These are phyloP conservation scores for Euspilapteryx auroguttella DNA, from an alignment of 2,888 invertebrate species.

Conservation along the genomic window DNA sequence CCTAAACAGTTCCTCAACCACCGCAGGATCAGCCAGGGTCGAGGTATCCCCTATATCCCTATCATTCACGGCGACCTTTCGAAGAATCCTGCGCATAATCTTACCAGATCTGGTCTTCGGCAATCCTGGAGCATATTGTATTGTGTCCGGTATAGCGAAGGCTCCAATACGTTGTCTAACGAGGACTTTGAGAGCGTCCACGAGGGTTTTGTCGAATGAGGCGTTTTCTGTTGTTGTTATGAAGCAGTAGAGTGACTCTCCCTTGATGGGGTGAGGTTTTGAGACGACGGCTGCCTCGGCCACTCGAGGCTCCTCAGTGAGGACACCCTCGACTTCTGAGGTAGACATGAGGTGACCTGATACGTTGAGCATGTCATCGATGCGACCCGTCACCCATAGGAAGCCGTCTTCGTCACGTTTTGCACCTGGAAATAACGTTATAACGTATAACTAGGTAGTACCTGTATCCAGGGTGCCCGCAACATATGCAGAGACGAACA, in stretches of 20 bases:
- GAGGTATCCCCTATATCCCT: conserved; percentile 89
- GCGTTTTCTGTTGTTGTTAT: conserved; percentile 85
- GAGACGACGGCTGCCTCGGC: conserved; percentile 96
- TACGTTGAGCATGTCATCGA: conserved; percentile 98
- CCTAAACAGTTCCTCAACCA: conserved; percentile 79
- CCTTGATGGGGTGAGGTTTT: conserved; percentile 92
- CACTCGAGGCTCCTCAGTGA: conserved; percentile 76
- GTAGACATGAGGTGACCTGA: conserved; percentile 98
- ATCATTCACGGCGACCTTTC: conserved; percentile 91
- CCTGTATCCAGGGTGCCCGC: too few species aligned
- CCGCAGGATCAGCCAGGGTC: conserved; percentile 90
- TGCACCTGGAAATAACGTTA: conserved; percentile 67
- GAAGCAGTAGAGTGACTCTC: conserved; percentile 97
- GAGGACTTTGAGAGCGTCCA: conserved; percentile 71
- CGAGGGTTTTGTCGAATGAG: conserved; percentile 68
- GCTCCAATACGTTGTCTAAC: conserved; percentile 93
- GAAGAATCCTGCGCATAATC: conserved; percentile 93
- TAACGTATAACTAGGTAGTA: too few species aligned
- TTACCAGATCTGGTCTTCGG: conserved; percentile 98
- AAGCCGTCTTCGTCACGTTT: conserved; percentile 92
- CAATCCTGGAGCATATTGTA: conserved; percentile 91
- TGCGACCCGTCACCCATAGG: conserved; percentile 94
- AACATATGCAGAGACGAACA: too few species aligned
- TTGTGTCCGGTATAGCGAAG: conserved; percentile 92
- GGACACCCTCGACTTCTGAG: conserved; percentile 86